These are phyloP conservation scores for Atlantisia rogersi DNA, from an alignment of 2,113 vertebrate genomes.

Conservation along the genomic window DNA sequence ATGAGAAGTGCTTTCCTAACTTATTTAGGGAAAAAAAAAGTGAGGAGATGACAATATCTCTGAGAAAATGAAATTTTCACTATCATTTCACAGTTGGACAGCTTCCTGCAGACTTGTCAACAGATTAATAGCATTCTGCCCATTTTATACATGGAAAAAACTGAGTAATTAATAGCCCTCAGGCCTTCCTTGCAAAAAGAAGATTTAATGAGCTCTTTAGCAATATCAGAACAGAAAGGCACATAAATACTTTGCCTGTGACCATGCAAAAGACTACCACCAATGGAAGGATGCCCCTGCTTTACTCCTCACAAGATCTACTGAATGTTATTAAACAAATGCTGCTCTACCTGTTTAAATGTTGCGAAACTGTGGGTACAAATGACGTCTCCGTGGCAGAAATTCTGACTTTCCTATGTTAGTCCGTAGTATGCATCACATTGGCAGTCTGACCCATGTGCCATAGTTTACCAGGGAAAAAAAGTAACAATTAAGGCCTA, in stretches of 20 bases:
- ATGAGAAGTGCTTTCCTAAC: conserved; percentile 48
- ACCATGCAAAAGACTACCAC: neutral
- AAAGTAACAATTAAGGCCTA: neutral
- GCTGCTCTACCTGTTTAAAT: neutral
- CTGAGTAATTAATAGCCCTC: conserved; percentile 54
- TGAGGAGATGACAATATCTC: conserved; percentile 34
- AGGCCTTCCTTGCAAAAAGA: conserved; percentile 17
- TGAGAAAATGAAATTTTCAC: conserved; percentile 59
- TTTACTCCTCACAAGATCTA: neutral
- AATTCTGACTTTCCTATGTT: neutral
- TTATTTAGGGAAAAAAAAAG: neutral
- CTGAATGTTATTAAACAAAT: neutral
- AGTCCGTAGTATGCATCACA: neutral
- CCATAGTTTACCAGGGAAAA: neutral
- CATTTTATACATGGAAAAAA: conserved; percentile 44
- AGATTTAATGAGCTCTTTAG: conserved; percentile 58
- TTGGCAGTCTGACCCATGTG: neutral
- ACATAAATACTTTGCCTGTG: neutral
- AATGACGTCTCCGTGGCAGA: neutral
- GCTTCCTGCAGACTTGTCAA: conserved; percentile 56
- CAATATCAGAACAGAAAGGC: neutral
- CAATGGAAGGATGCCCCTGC: neutral
- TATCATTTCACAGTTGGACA: conserved; percentile 64
- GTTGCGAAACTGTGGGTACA: neutral
- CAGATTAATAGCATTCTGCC: conserved; percentile 48